Percentiles rank a stretch among this genome's conserved stretches.
These are phyloP conservation scores for Rhinopomastus cyanomelas DNA, from an alignment of 2,113 vertebrate species.

Conservation along the genomic window DNA sequence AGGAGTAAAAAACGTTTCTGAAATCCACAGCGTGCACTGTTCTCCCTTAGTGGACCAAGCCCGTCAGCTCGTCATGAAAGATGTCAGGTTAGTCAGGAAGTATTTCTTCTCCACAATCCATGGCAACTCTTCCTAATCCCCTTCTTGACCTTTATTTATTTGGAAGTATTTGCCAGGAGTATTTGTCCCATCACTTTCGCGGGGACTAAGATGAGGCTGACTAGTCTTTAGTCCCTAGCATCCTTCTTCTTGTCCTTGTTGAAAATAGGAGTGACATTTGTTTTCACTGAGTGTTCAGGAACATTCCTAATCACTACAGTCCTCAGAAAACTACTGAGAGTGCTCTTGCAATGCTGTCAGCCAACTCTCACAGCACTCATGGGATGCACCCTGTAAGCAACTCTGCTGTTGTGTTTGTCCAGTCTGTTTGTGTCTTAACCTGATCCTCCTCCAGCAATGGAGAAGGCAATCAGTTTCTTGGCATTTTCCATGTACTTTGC, in stretches of 20 bases:
- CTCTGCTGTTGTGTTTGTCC: background rate
- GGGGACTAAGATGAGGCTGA: background rate
- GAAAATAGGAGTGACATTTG: background rate
- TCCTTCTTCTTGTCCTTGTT: background rate
- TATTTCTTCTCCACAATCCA: background rate
- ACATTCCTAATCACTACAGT: background rate
- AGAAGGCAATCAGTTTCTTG: background rate
- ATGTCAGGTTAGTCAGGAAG: background rate
- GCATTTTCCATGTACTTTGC: background rate
- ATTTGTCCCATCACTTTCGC: background rate
- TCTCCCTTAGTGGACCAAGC: background rate
- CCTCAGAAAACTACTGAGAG: background rate
- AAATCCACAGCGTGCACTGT: background rate
- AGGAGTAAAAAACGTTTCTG: background rate
- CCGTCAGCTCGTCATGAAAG: background rate
- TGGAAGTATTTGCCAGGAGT: background rate
- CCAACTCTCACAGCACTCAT: background rate
- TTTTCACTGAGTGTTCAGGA: background rate
- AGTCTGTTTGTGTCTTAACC: background rate
- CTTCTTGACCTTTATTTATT: background rate
- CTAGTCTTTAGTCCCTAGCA: background rate
- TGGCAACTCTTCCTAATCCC: background rate
- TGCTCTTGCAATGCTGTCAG: background rate
- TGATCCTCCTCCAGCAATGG: background rate
- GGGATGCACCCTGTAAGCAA: background rate